Evolutionary conservation across 1,140 invertebrate species (phyloP).

Genomic region (Diploscapter pachys): DNA sequence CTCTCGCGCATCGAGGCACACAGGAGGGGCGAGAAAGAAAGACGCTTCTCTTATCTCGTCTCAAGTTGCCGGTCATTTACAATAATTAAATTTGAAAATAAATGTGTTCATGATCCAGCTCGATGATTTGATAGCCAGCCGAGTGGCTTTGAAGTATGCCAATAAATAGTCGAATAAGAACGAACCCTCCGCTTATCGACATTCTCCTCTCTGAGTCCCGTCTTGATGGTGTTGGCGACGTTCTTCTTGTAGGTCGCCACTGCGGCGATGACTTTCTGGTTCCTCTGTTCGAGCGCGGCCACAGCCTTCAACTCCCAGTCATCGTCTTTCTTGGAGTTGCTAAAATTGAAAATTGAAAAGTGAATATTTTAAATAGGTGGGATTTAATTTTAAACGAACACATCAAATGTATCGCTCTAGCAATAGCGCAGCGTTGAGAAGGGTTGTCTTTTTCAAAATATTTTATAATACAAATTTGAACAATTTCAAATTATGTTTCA

Average conservation of each 20-base stretch:
- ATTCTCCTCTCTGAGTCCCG: conserved; percentile 33
- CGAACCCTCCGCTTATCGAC: conserved; percentile 30
- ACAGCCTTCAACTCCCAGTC: conserved; percentile 20
- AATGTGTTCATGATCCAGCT: background rate
- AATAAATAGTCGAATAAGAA: background rate
- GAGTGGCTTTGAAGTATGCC: background rate
- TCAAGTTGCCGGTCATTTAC: background rate
- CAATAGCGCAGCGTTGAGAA: background rate
- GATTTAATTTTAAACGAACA: too few relatives aligned
- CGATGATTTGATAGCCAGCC: background rate
- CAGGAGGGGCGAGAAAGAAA: too few relatives aligned
- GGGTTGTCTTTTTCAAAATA: background rate
- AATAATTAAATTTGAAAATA: background rate
- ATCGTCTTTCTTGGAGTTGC: conserved; percentile 14
- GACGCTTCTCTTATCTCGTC: too few relatives aligned
- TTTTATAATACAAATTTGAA: background rate
- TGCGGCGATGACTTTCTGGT: conserved; percentile 17
- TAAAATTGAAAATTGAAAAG: conserved; percentile 6
- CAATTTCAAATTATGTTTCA: too few relatives aligned
- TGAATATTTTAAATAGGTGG: background rate
- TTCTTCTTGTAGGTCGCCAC: conserved; percentile 24
- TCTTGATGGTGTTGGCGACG: conserved; percentile 15
- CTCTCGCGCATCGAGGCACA: too few relatives aligned
- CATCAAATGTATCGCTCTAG: background rate
- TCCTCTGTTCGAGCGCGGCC: conserved; percentile 4